phyloP scores from a whole-genome alignment of 2,888 invertebrate genomes.

The Liopterus haemorrhoidalis region DNA sequence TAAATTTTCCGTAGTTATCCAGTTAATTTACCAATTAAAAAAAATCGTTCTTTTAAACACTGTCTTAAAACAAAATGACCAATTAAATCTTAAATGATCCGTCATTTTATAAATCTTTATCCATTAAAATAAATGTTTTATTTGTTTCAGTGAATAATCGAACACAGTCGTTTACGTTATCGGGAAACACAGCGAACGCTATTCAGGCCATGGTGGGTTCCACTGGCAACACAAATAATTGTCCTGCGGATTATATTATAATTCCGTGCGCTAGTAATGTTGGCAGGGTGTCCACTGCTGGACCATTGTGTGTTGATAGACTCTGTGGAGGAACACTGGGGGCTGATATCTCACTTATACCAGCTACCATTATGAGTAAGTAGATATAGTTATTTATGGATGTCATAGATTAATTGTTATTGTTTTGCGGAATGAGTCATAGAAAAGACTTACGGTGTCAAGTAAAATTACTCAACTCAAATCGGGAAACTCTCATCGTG shows the following conservation, averaged over 20 bases:
- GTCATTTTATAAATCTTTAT: too few relatives aligned
- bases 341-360: conserved; percentile 62
- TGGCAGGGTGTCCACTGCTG: conserved; percentile 52
- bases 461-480: background rate
- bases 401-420: background rate
- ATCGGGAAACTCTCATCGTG: conserved; percentile 5
- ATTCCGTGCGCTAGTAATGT: conserved; percentile 72
- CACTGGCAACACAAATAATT: conserved; percentile 60
- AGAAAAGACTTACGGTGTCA: background rate
- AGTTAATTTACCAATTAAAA: too few relatives aligned
- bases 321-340: conserved; percentile 78
- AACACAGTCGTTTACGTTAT: conserved; percentile 67
- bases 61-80: too few relatives aligned
- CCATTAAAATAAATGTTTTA: too few relatives aligned
- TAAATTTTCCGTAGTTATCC: too few relatives aligned
- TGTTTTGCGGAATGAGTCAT: background rate
- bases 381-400: too few relatives aligned
- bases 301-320: conserved; percentile 67
- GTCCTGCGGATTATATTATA: conserved; percentile 72
- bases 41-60: too few relatives aligned
- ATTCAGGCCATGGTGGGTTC: conserved; percentile 61
- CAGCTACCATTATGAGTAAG: conserved; percentile 69
- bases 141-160: conserved; percentile 63
- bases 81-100: too few relatives aligned
- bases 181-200: conserved; percentile 69